These are phyloP conservation scores for Eptatretus burgeri DNA, from an alignment of 2,113 vertebrate species.

Conservation along the genomic window DNA sequence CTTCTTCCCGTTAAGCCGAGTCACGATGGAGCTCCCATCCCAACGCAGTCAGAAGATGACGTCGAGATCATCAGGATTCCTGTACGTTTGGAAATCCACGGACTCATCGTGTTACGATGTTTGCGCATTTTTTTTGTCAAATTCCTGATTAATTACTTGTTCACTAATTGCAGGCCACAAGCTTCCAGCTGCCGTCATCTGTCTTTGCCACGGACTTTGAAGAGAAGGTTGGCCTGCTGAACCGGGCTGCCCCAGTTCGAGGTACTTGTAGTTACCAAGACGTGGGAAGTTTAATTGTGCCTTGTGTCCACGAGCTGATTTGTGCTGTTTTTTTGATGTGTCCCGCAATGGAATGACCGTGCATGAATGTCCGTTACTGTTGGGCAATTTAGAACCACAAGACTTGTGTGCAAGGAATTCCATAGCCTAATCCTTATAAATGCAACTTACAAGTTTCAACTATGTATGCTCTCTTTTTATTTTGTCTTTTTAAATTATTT, in stretches of 20 bases:
- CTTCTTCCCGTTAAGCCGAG: slow-evolving; percentile 20
- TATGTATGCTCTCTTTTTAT: too few species aligned
- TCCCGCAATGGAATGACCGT: too few species aligned
- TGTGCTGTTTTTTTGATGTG: too few species aligned
- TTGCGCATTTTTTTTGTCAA: neutral
- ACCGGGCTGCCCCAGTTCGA: slow-evolving; percentile 82
- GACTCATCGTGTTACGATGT: neutral
- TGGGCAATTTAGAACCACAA: too few species aligned
- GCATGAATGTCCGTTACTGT: too few species aligned
- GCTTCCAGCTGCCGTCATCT: slow-evolving; percentile 63
- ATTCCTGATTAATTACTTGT: neutral
- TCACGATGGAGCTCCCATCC: slow-evolving; percentile 11
- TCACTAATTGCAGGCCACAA: slow-evolving; percentile 20
- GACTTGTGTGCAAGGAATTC: too few species aligned
- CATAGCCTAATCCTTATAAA: too few species aligned
- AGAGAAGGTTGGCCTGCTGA: slow-evolving; percentile 67
- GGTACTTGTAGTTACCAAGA: slow-evolving; percentile 19
- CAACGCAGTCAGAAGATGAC: slow-evolving; percentile 14
- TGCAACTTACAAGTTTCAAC: too few species aligned
- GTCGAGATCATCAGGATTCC: slow-evolving; percentile 13
- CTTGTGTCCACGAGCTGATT: too few species aligned
- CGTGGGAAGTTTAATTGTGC: too few species aligned
- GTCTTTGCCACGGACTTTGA: slow-evolving; percentile 94
- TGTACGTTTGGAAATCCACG: slow-evolving; percentile 16
- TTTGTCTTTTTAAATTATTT: too few species aligned